Percentiles rank a stretch among this genome's conserved stretches.
These are phyloP conservation scores for Monopis laevigella DNA, from an alignment of 2,888 invertebrate genomes.

Conservation along the genomic window DNA sequence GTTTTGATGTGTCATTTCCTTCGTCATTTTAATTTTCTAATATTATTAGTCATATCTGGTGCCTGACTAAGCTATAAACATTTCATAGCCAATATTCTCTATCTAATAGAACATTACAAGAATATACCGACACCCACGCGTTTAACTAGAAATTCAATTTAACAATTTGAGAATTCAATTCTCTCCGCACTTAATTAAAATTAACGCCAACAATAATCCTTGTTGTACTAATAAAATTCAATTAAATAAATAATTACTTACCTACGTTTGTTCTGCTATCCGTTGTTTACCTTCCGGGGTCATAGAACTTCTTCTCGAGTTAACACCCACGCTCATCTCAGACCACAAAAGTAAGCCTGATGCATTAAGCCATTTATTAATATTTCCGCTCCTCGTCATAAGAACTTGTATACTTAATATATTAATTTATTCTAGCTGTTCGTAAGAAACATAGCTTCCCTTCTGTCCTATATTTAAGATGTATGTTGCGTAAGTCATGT, in stretches of 20 bases:
- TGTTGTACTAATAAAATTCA: constrained; percentile 2
- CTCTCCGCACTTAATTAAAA: too few relatives aligned
- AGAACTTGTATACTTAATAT: background rate
- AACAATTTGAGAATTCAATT: too few relatives aligned
- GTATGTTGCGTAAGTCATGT: constrained; percentile 23
- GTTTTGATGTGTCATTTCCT: too few relatives aligned
- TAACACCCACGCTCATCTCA: constrained; percentile 6
- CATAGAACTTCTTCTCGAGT: background rate
- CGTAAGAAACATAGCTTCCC: background rate
- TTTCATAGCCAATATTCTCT: too few relatives aligned
- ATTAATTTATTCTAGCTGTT: background rate
- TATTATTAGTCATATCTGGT: too few relatives aligned
- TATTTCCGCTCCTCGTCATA: constrained; percentile 9
- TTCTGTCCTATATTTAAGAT: background rate
- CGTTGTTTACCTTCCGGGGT: constrained; percentile 7
- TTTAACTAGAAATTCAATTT: too few relatives aligned
- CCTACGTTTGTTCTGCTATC: background rate
- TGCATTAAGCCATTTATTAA: constrained; percentile 12
- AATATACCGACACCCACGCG: too few relatives aligned
- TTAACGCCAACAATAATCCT: too few relatives aligned
- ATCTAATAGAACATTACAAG: too few relatives aligned
- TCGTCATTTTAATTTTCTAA: too few relatives aligned
- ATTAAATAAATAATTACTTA: constrained; percentile 5
- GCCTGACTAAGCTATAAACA: too few relatives aligned
- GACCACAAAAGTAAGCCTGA: constrained; percentile 5